Percentiles rank a stretch among this genome's conserved stretches.
Conservation (phyloP, 2,888 invertebrate species). For the Caenorhabditis uteleia region DNA sequence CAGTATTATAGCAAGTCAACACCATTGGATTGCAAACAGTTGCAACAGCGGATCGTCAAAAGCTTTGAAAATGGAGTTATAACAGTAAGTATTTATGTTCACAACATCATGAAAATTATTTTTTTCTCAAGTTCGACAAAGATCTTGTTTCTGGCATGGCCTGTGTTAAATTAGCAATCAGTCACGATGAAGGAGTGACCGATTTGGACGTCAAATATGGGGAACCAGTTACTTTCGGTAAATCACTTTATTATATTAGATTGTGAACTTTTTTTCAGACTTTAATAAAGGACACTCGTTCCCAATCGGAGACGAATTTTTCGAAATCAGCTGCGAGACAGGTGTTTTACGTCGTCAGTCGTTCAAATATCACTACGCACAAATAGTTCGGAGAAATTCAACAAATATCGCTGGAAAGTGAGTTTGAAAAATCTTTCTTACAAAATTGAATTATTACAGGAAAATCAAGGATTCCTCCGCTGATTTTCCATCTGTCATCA, state of each 20-base stretch:
- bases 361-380: constrained; percentile 35
- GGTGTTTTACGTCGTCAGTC: constrained; percentile 9
- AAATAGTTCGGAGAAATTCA: constrained; percentile 18
- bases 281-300: constrained; percentile 12
- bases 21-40: constrained; percentile 36
- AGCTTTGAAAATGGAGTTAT: constrained; percentile 33
- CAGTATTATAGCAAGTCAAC: constrained; percentile 44
- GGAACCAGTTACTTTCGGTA: constrained; percentile 3
- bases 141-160: constrained; percentile 10
- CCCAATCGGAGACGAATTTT: constrained; percentile 32
- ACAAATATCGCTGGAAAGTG: constrained; percentile 20
- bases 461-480: constrained; percentile 18
- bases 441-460: not conserved
- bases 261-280: constrained; percentile 12
- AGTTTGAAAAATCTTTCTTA: not conserved
- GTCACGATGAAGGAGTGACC: constrained; percentile 43
- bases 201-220: constrained; percentile 45
- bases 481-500: constrained; percentile 63
- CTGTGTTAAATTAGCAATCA: constrained; percentile 36
- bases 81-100: constrained; percentile 7
- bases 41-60: constrained; percentile 37
- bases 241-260: not conserved
- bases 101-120: not conserved
- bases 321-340: constrained; percentile 42
- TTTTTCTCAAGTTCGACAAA: constrained; percentile 1